Base-by-base conservation (phyloP, 2,797 vertebrate species). In the Ibycter americanus region DNA sequence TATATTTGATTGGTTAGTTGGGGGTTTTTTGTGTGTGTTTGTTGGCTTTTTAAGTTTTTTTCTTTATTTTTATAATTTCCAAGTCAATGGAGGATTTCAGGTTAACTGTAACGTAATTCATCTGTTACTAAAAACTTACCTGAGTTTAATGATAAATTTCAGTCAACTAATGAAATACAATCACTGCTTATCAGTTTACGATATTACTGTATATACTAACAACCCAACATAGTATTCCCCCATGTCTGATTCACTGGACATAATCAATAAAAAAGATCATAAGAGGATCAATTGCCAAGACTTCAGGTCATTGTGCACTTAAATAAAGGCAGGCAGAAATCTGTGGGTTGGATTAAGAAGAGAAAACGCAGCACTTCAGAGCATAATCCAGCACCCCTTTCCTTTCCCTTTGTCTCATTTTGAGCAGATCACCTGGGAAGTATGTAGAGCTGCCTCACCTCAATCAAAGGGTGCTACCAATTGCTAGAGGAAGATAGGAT, bases 31-130 rank as follows among this genome's bases (percentile, higher is more conserved):
- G 5, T 38, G 3, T 34, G 20, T 38, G 13, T 27, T 40, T 46
- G 6, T 47, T 51, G 32, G 5, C 2, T 72, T 56, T 65, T 76
- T 15, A 89, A 52, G 7, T 6, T 9, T 26, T 55, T 49, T 83
- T 34, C 19, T 89, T 92, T 77, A 38, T 65, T 88, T 87, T 82
- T 68, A 71, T 52, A 46, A 82, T 92, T 96, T 96, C 77, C 49
- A 80, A 93, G 83, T 93, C 74, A 89, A 73, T 32, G 71, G 47
- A 96, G 59, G 67, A 59, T 80, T 96, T 84, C 63, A 77, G 81
- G 36, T 92, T 93, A 83, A 89, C 34, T 72, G 19, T 22, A 71
- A 42, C 38, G 25, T 26, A 83, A 62, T 92, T 96, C 20, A 47
- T 92, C 51, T 84, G 12, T 55, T 86, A 40, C 49, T 87, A 62